Base-by-base conservation (phyloP, 2,113 vertebrate genomes). In the Caranx melampygus region DNA sequence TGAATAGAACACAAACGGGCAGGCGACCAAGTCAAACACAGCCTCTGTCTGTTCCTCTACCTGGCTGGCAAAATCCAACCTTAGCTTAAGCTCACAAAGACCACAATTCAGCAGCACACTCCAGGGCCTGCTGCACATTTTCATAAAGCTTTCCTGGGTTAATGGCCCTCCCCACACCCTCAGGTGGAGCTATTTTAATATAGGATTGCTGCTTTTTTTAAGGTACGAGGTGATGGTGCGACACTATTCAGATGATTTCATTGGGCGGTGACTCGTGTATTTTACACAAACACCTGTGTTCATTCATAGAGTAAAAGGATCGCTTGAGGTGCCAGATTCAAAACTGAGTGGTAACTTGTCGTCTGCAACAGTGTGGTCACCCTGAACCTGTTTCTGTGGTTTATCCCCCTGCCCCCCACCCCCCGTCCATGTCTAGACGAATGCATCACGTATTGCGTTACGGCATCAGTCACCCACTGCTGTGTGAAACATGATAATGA, bases 11-110 rank as follows among this genome's bases (percentile, higher is more conserved):
- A 78, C 57, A 34, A 91, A 84, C 57, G 85, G 92, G 93, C 91
- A 83, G 37, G 40, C 18, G 9, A 94, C 92, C 93, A 92, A 94
- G 73, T 70, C 77, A 93, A 92, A 94, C 91, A 95, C 91, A 91
- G 81, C 70, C 79, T 75, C 86, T 77, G 87, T 86, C 84, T 90
- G 88, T 93, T 87, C 78, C 45, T n/a, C 73, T 89, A 82, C 57
- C 82, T 69, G 81, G 60, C 92, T 88, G 91, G 81, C 84, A 91
- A 84, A 84, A 91, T 82, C 79, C 80, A 81, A 79, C 88, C 66
- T 1, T 1, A 58, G 75, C 82, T 83, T 85, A 88, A 82, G 45
- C 85, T 87, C 88, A 95, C 94, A 95, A 95, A 94, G 92, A 82
- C 77, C 85, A 87, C 90, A 86, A 94, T 95, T 94, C 91, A 94